Base-by-base conservation (phyloP, 2,797 vertebrate species). In the Myripristis murdjan region DNA sequence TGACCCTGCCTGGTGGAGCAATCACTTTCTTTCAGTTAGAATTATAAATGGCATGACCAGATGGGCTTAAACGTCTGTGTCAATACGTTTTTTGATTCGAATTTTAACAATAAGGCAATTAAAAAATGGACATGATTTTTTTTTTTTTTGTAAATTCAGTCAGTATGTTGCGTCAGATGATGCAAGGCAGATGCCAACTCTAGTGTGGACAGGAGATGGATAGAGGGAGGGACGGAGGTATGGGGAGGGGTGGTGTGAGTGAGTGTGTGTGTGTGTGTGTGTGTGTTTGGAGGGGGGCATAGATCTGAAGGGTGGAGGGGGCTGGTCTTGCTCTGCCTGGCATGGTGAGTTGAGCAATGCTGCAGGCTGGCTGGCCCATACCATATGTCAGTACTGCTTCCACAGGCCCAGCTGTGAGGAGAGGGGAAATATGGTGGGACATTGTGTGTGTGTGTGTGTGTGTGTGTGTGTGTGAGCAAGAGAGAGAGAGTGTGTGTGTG, bases 341-440 rank as follows among this genome's bases (percentile, higher is more conserved):
- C 87, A 88, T 72, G 61, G 71, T 68, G 81, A 80, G 83, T 62
- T 82, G 83, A 83, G 82, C 54, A 54, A 81, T 87, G 53, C 89
- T 84, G 79, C 88, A 83, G 88, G 87, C 87, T 88, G 81, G 68
- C 63, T 58, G 6, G 72, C 59, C 90, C 87, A 87, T 89, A 91
- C n/a, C n/a, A n/a, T n/a, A n/a, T 90, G 91, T 85, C 88, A 85
- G 55, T 56, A 62, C 62, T 79, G 82, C 77, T 82, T 90, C 78
- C 85, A 76, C 75, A 65, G 73, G 58, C 72, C 86, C 92, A 93
- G 91, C 87, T 92, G 91, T 87, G 88, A 75, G 79, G 78, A 77
- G 77, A 66, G 46, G 72, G 60, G 73, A 63, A 81, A 82, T 70
- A 70, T 52, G 80, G 16, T 61, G 68, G 75, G 73, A 37, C 26